Percentiles rank a stretch among this genome's conserved stretches.
Conservation (phyloP, 2,888 invertebrate species). For the Marronus borbonicus region DNA sequence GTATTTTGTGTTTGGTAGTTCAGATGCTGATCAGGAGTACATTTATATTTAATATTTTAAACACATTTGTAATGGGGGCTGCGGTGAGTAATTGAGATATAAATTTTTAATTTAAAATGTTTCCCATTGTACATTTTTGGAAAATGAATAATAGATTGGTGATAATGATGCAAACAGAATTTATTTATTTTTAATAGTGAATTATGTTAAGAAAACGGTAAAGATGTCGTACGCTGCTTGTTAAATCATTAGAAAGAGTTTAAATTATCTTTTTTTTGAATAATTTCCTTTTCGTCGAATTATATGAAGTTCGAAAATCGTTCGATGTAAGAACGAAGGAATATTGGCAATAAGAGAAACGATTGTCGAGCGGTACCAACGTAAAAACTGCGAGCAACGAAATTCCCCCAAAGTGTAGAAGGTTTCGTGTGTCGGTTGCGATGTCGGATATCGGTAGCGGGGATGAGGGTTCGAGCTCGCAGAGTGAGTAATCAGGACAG, state of each 20-base stretch:
- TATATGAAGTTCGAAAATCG: slow-evolving; percentile 24
- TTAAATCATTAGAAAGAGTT: neutral
- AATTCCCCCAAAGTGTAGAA: slow-evolving; percentile 64
- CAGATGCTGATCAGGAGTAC: too few relatives aligned
- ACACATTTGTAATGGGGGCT: too few relatives aligned
- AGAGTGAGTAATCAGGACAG: slow-evolving; percentile 76
- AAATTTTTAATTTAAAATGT: too few relatives aligned
- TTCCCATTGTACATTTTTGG: too few relatives aligned
- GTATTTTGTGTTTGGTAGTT: too few relatives aligned
- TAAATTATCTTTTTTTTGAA: neutral
- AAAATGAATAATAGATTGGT: too few relatives aligned
- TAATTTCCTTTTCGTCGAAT: neutral
- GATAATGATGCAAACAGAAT: too few relatives aligned
- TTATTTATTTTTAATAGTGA: too few relatives aligned
- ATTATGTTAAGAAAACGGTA: too few relatives aligned
- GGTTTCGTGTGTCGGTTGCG: slow-evolving; percentile 70
- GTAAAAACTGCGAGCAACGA: slow-evolving; percentile 33
- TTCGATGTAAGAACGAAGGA: slow-evolving; percentile 27
- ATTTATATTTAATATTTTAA: too few relatives aligned
- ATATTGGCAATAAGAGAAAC: slow-evolving; percentile 19
- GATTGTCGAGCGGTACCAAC: slow-evolving; percentile 48
- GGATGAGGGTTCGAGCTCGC: slow-evolving; percentile 85
- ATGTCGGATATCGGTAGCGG: slow-evolving; percentile 88
- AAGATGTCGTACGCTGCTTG: too few relatives aligned
- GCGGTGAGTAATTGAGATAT: too few relatives aligned